Base-by-base conservation (phyloP, 2,797 vertebrate species). In the Kryptolebias ocellatus region DNA sequence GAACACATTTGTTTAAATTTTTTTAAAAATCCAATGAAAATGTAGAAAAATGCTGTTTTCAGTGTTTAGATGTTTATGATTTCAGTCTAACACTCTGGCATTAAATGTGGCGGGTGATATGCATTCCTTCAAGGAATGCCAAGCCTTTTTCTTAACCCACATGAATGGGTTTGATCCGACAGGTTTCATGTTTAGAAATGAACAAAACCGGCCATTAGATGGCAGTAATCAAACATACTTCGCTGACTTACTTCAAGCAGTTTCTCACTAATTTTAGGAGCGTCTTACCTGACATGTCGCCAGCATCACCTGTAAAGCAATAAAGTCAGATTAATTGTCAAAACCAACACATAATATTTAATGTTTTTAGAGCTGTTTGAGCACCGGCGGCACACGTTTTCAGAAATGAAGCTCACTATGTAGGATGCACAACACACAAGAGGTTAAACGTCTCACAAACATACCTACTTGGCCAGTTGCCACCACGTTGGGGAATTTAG, bases 401-500 rank as follows among this genome's bases (percentile, higher is more conserved):
- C 4, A 34, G 31, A 54, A 54, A 34, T 9, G 5, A n/a, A 50
- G 7, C 47, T 50, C 47, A 20, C 2, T 8, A 20, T 15, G 47
- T 11, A 50, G 47, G 8, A 20, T 20, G 8, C 47, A 49, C 47
- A 28, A 42, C 52, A 88, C 79, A 72, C 79, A 74, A 72, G 83
- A 84, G 74, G 82, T 79, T 82, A 61, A 50, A 81, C 78, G 42
- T 91, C 82, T 85, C 76, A 95, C 94, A 96, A 95, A 98, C 98
- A 96, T 98, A 99, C 98, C 98, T 97, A 99, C 97, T 99, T 99
- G 98, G 95, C 98, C 98, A 92, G 98, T 99, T 94, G 98, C 98
- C 94, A 99, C 97, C 91, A 99, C 94, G 83, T 99, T 99, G 94
- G 94, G 95, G 92, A 99, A 99, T 91, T 97, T 99, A 76, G 98